Percentiles rank a stretch among this genome's conserved stretches.
Evolutionary conservation across 1,140 invertebrate genomes (phyloP).

Genomic region (Neodiprion fabricii): DNA sequence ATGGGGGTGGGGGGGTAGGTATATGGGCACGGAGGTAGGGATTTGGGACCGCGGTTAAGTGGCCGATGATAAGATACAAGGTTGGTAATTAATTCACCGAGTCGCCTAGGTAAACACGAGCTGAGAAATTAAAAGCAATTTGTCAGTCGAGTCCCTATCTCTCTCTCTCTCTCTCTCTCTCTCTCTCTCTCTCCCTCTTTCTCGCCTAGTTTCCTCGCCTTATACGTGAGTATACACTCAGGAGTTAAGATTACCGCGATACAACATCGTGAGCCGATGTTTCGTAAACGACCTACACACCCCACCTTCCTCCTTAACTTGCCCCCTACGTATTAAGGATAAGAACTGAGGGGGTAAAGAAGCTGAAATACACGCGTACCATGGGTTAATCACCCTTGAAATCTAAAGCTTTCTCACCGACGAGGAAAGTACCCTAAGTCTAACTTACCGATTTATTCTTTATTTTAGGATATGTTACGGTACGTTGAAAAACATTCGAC

Average conservation of each 20-base stretch:
- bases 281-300: not conserved
- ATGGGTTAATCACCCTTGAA: too few relatives aligned
- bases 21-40: constrained; percentile 19
- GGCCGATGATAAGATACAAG: constrained; percentile 58
- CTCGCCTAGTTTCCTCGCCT: not conserved
- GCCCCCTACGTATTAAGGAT: too few relatives aligned
- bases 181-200: constrained; percentile 18
- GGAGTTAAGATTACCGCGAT: constrained; percentile 6
- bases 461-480: too few relatives aligned
- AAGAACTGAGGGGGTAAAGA: too few relatives aligned
- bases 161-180: constrained; percentile 19
- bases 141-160: constrained; percentile 43
- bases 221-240: too few relatives aligned
- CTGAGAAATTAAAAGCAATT: constrained; percentile 64
- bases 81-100: constrained; percentile 57
- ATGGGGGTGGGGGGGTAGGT: constrained; percentile 26
- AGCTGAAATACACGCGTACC: too few relatives aligned
- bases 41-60: constrained; percentile 50
- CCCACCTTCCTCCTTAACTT: too few relatives aligned
- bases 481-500: too few relatives aligned
- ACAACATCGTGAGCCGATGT: not conserved
- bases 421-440: too few relatives aligned
- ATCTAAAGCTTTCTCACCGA: too few relatives aligned
- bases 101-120: constrained; percentile 56
- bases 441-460: too few relatives aligned